These are phyloP conservation scores for Drosophila nasuta DNA, from an alignment of 1,140 invertebrate species.

Conservation along the genomic window DNA sequence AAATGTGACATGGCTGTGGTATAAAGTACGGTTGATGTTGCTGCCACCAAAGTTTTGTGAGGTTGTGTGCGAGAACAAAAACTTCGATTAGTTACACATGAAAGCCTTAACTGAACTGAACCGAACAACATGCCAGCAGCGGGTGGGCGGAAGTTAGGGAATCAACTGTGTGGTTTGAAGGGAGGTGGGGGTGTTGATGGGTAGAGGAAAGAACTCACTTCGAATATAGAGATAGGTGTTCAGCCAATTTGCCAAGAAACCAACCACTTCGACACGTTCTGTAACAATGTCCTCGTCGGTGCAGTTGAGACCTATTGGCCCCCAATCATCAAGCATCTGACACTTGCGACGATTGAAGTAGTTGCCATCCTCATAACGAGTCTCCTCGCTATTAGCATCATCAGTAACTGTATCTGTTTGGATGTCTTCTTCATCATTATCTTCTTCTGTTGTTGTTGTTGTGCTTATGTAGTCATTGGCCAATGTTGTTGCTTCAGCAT, in stretches of 20 bases:
- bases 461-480: conserved; percentile 42
- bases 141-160: neutral
- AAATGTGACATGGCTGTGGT: conserved; percentile 47
- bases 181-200: neutral
- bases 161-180: neutral
- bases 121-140: neutral
- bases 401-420: conserved; percentile 3
- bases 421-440: conserved; percentile 18
- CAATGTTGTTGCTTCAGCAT: conserved; percentile 25
- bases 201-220: conserved; percentile 66
- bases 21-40: conserved; percentile 8
- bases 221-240: conserved; percentile 64
- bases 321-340: conserved; percentile 68
- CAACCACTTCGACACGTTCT: conserved; percentile 71
- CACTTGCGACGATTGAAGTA: conserved; percentile 60
- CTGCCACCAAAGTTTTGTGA: neutral
- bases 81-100: conserved; percentile 65
- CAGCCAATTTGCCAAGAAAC: conserved; percentile 74
- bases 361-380: conserved; percentile 25
- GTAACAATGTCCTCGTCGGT: conserved; percentile 58
- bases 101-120: conserved; percentile 43
- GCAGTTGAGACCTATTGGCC: conserved; percentile 65
- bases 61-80: conserved; percentile 29
- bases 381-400: neutral
- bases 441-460: conserved; percentile 18